Evolutionary conservation across 1,140 invertebrate species (phyloP).

Genomic region (Drosophila seguyi): DNA sequence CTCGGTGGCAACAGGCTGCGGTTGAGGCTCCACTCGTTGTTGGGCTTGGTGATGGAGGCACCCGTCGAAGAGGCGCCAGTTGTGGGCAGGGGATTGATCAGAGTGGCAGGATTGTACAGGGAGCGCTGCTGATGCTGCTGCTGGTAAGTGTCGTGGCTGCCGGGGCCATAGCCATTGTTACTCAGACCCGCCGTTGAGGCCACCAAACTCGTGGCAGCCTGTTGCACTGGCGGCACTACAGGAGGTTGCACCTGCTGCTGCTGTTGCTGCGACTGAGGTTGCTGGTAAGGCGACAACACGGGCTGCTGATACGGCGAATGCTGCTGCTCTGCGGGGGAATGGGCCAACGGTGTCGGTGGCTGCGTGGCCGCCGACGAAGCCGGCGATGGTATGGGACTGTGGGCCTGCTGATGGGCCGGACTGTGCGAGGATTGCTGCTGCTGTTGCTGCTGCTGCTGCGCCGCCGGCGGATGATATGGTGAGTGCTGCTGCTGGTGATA

Average conservation of each 20-base stretch:
- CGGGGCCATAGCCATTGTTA: conserved; percentile 52
- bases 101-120: conserved; percentile 64
- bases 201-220: conserved; percentile 24
- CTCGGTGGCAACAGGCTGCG: conserved; percentile 63
- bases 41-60: conserved; percentile 42
- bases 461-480: conserved; percentile 66
- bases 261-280: conserved; percentile 41
- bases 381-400: conserved; percentile 78
- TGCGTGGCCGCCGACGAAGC: conserved; percentile 79
- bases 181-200: conserved; percentile 48
- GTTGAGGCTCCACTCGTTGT: conserved; percentile 62
- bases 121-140: conserved; percentile 62
- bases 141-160: conserved; percentile 48
- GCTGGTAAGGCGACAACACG: conserved; percentile 75
- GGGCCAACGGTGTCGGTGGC: conserved; percentile 70
- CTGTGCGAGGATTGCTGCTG: conserved; percentile 45
- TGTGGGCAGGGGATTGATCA: conserved; percentile 63
- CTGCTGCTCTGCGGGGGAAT: conserved; percentile 75
- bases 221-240: conserved; percentile 52
- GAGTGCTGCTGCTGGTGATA: conserved; percentile 78
- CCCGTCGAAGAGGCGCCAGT: conserved; percentile 7
- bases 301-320: conserved; percentile 83
- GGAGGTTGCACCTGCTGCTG: conserved; percentile 58
- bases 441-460: conserved; percentile 55
- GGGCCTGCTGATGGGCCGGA: conserved; percentile 65